These are phyloP conservation scores for Lithophane leautieri DNA, from an alignment of 2,888 invertebrate genomes.

Conservation along the genomic window DNA sequence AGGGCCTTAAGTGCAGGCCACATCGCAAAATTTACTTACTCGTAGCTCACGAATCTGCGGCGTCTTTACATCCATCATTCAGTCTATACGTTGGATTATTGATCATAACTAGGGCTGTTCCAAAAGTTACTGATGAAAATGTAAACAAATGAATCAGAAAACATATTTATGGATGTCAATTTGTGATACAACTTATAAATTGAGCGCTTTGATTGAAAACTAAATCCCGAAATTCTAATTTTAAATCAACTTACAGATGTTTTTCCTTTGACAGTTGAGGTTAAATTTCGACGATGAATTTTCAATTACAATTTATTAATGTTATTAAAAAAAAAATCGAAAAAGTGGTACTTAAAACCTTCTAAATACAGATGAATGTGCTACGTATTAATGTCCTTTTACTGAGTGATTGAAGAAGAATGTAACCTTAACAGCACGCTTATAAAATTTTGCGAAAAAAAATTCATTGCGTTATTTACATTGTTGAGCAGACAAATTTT, in stretches of 20 bases:
- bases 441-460: no score
- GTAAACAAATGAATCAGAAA: no score
- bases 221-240: neutral
- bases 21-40: neutral
- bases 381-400: neutral
- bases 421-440: neutral
- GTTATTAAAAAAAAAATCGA: neutral
- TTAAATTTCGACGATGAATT: neutral
- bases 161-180: neutral
- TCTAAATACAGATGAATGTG: neutral
- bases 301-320: neutral
- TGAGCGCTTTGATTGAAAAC: no score
- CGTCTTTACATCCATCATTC: no score
- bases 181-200: neutral
- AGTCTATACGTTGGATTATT: neutral
- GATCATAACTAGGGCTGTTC: neutral
- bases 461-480: no score
- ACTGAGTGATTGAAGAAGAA: neutral
- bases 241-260: neutral
- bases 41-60: neutral
- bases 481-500: no score
- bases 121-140: neutral
- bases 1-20: neutral
- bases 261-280: neutral
- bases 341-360: neutral